Evolutionary conservation across 2,797 vertebrate genomes (phyloP).

Genomic region (Hylomyscus alleni): DNA sequence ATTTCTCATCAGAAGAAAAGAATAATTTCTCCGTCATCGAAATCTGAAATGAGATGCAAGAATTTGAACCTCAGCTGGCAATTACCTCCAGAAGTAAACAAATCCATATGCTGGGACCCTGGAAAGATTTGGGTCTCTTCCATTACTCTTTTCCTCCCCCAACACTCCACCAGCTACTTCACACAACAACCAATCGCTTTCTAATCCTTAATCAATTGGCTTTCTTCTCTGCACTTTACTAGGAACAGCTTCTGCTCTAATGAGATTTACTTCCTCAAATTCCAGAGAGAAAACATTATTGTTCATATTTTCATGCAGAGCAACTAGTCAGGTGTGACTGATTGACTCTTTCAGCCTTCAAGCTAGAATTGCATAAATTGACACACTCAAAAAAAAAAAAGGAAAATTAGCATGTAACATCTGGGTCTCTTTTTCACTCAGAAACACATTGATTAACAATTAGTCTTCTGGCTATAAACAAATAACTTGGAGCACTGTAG

Average conservation of each 20-base stretch:
- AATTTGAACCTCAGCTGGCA: slow-evolving; percentile 72
- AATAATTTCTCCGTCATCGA: slow-evolving; percentile 75
- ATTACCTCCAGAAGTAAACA: slow-evolving; percentile 78
- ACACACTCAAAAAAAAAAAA: slow-evolving; percentile 69
- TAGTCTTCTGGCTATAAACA: slow-evolving; percentile 76
- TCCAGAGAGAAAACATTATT: slow-evolving; percentile 64
- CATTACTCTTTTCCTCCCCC: slow-evolving; percentile 51
- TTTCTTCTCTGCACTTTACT: slow-evolving; percentile 62
- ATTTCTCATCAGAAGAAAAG: slow-evolving; percentile 80
- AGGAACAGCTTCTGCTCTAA: slow-evolving; percentile 65
- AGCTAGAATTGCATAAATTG: slow-evolving; percentile 71
- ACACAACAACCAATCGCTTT: slow-evolving; percentile 50
- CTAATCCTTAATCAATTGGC: slow-evolving; percentile 20
- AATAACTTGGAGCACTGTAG: slow-evolving; percentile 55
- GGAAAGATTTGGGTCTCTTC: slow-evolving; percentile 46
- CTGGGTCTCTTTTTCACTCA: slow-evolving; percentile 75
- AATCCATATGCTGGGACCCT: slow-evolving; percentile 69
- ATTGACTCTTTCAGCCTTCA: slow-evolving; percentile 52
- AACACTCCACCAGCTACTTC: background rate
- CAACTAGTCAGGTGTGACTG: slow-evolving; percentile 74
- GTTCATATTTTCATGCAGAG: slow-evolving; percentile 72
- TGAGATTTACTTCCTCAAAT: slow-evolving; percentile 74
- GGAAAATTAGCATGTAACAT: slow-evolving; percentile 78
- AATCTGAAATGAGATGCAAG: slow-evolving; percentile 77
- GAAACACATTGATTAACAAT: slow-evolving; percentile 73